Evolutionary conservation across 2,797 vertebrate species (phyloP).

Genomic region (Xenopus petersii): DNA sequence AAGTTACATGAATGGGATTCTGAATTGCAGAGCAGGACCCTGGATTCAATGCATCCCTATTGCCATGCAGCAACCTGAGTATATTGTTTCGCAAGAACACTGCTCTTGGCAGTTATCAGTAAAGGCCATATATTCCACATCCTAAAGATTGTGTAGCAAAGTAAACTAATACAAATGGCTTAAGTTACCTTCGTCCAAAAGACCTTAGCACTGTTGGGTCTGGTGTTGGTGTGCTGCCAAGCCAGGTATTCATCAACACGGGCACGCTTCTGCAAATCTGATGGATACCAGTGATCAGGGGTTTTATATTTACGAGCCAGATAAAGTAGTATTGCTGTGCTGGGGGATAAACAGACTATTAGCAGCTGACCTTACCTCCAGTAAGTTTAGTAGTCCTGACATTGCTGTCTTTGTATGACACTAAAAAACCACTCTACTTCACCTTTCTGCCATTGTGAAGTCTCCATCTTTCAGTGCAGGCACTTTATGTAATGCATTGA

Average conservation of each 20-base stretch:
- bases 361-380: too few species aligned
- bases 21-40: too few species aligned
- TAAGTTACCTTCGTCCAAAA: constrained; percentile 74
- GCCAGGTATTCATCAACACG: constrained; percentile 82
- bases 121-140: too few species aligned
- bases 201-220: constrained; percentile 67
- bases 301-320: constrained; percentile 73
- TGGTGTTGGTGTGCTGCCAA: constrained; percentile 80
- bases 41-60: too few species aligned
- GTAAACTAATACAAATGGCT: too few species aligned
- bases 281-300: constrained; percentile 88
- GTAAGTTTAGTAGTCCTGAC: too few species aligned
- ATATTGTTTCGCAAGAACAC: too few species aligned
- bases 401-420: too few species aligned
- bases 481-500: constrained; percentile 69
- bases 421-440: constrained; percentile 8
- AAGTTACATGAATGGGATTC: too few species aligned
- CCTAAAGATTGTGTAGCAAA: too few species aligned
- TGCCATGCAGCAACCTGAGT: too few species aligned
- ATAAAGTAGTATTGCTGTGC: constrained; percentile 84
- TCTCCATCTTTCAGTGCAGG: constrained; percentile 84
- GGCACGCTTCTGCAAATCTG: constrained; percentile 76
- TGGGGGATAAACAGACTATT: constrained; percentile 51
- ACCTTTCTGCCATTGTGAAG: constrained; percentile 87
- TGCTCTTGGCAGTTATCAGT: too few species aligned